phyloP scores from a whole-genome alignment of 2,113 vertebrate species.

The Pithys albifrons region DNA sequence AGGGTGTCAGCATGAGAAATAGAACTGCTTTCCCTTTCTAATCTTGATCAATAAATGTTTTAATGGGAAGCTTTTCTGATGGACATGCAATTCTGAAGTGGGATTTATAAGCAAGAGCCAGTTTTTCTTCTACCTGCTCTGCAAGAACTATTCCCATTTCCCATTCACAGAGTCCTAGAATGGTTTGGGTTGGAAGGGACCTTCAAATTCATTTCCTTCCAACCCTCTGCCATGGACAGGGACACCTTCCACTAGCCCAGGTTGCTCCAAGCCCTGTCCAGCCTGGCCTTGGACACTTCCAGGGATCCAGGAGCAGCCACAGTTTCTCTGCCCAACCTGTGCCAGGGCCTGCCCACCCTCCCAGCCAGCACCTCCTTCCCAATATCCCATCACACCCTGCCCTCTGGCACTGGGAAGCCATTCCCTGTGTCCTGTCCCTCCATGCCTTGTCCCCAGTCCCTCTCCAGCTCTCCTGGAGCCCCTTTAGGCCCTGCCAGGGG shows the following conservation, averaged over 20 bases:
- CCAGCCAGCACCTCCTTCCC: not conserved
- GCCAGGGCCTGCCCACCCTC: not conserved
- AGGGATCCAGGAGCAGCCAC: not conserved
- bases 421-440: not conserved
- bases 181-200: not conserved
- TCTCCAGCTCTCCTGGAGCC: not conserved
- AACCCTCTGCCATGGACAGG: not conserved
- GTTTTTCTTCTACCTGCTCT: not conserved
- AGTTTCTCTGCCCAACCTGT: not conserved
- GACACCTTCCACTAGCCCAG: fast-evolving
- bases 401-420: not conserved
- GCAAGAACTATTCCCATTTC: not conserved
- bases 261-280: fast-evolving
- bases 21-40: not conserved
- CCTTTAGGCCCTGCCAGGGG: no score
- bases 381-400: no score
- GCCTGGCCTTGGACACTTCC: not conserved
- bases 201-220: fast-evolving
- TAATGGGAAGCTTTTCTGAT: not conserved
- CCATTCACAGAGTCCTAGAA: not conserved
- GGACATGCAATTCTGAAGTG: not conserved
- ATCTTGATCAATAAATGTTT: not conserved
- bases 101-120: not conserved
- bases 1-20: not conserved
- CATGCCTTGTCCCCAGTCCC: not conserved